Percentiles rank a stretch among this genome's conserved stretches.
phyloP scores from a whole-genome alignment of 2,888 invertebrate genomes.

The Masnerella sp. region DNA sequence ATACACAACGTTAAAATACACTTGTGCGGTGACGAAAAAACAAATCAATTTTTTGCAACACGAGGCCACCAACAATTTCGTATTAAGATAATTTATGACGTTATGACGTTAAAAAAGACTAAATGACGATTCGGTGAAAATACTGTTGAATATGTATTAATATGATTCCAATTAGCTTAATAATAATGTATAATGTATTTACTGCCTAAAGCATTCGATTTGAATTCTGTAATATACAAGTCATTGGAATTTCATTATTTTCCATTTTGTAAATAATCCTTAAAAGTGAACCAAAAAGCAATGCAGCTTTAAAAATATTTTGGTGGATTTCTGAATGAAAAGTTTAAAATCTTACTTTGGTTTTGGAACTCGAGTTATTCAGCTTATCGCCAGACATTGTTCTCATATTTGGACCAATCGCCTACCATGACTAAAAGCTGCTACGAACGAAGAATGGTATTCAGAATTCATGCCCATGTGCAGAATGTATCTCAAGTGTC shows the following conservation, averaged over 20 bases:
- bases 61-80: not conserved
- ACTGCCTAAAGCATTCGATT: slow-evolving; percentile 8
- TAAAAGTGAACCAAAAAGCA: too few species aligned
- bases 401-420: slow-evolving; percentile 49
- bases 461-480: slow-evolving; percentile 37
- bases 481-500: slow-evolving; percentile 43
- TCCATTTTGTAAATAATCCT: too few species aligned
- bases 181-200: slow-evolving; percentile 14
- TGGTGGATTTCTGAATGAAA: too few species aligned
- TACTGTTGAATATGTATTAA: slow-evolving; percentile 17
- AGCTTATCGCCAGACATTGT: slow-evolving; percentile 41
- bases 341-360: slow-evolving; percentile 24
- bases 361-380: slow-evolving; percentile 19
- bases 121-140: slow-evolving; percentile 2
- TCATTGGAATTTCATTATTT: too few species aligned
- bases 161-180: slow-evolving; percentile 15
- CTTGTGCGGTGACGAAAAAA: slow-evolving; percentile 19
- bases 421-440: slow-evolving; percentile 37
- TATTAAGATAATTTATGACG: not conserved
- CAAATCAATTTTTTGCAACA: slow-evolving; percentile 25
- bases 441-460: slow-evolving; percentile 40
- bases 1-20: slow-evolving; percentile 26
- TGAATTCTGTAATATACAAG: not conserved
- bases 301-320: too few species aligned
- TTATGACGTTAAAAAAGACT: not conserved